phyloP scores from a whole-genome alignment of 2,797 vertebrate species.

The Sebastes kiyomatsui region DNA sequence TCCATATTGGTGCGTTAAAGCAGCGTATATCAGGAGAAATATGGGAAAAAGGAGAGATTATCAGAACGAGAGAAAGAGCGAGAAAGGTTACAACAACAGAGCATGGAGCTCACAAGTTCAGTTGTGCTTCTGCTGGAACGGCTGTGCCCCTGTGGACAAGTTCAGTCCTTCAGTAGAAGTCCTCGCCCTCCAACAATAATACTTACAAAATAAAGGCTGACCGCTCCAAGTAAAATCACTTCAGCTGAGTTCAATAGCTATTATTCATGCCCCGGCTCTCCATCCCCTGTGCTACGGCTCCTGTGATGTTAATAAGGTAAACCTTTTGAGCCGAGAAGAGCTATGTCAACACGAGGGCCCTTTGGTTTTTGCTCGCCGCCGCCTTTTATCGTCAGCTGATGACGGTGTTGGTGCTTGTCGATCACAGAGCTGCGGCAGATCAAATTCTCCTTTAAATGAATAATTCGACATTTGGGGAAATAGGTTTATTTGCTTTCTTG shows the following conservation, averaged over 20 bases:
- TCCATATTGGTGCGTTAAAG: constrained; percentile 2
- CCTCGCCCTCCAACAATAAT: constrained; percentile 84
- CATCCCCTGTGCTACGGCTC: constrained; percentile 64
- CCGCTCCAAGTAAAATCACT: constrained; percentile 87
- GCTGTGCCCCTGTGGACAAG: constrained; percentile 76
- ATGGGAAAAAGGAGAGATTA: constrained; percentile 41
- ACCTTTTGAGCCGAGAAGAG: constrained; percentile 59
- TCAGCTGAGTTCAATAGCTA: constrained; percentile 83
- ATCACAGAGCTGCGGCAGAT: constrained; percentile 17
- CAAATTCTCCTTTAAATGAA: constrained; percentile 25
- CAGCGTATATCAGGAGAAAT: constrained; percentile 5
- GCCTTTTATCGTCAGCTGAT: constrained; percentile 59
- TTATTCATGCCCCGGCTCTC: constrained; percentile 82
- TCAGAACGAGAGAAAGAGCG: constrained; percentile 55
- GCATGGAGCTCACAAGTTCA: constrained; percentile 77
- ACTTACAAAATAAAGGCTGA: constrained; percentile 85
- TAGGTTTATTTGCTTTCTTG: neutral
- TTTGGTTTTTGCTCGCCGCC: constrained; percentile 54
- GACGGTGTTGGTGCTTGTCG: constrained; percentile 25
- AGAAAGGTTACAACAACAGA: constrained; percentile 83
- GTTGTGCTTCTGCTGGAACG: constrained; percentile 84
- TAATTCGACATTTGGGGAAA: neutral
- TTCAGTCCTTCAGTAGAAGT: constrained; percentile 83
- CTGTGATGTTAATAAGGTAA: constrained; percentile 82
- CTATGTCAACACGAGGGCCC: constrained; percentile 59